A percentile compares a stretch with the other conserved stretches of the same genome.
phyloP scores from a whole-genome alignment of 2,888 invertebrate genomes.

The Tipula lateralis region DNA sequence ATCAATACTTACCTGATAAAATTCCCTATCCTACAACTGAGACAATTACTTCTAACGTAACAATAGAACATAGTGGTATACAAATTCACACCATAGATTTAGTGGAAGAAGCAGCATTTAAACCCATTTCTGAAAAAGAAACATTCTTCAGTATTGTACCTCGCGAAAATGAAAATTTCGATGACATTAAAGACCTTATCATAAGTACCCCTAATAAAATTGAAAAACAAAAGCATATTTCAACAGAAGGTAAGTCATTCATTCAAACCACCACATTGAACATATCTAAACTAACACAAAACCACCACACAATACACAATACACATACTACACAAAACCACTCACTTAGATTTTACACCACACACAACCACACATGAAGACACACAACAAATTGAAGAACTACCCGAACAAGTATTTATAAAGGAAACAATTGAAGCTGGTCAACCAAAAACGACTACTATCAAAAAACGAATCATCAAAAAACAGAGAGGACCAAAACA shows the following conservation, averaged over 20 bases:
- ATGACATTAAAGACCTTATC: not conserved
- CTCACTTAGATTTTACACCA: slow-evolving; percentile 31
- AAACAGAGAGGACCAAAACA: slow-evolving; percentile 40
- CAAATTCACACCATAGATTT: not conserved
- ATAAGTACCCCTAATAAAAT: slow-evolving; percentile 19
- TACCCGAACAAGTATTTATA: slow-evolving; percentile 41
- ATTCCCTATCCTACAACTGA: not conserved
- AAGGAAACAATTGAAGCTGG: slow-evolving; percentile 46
- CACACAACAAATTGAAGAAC: slow-evolving; percentile 32
- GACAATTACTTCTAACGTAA: not conserved
- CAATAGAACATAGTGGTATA: not conserved
- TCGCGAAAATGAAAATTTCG: slow-evolving; percentile 9
- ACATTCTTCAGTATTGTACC: not conserved
- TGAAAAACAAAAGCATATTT: not conserved
- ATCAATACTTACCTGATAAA: not conserved
- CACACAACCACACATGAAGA: slow-evolving; percentile 31
- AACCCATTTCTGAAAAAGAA: slow-evolving; percentile 19
- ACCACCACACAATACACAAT: slow-evolving; percentile 32
- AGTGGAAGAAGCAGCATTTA: not conserved
- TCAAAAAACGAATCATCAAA: slow-evolving; percentile 42
- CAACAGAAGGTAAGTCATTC: slow-evolving; percentile 24
- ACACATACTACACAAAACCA: slow-evolving; percentile 33
- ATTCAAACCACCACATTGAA: not conserved
- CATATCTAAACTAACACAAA: slow-evolving; percentile 30
- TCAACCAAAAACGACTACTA: slow-evolving; percentile 40